Evolutionary conservation across 2,888 invertebrate species (phyloP).

Genomic region (Parasteatoda lunata): DNA sequence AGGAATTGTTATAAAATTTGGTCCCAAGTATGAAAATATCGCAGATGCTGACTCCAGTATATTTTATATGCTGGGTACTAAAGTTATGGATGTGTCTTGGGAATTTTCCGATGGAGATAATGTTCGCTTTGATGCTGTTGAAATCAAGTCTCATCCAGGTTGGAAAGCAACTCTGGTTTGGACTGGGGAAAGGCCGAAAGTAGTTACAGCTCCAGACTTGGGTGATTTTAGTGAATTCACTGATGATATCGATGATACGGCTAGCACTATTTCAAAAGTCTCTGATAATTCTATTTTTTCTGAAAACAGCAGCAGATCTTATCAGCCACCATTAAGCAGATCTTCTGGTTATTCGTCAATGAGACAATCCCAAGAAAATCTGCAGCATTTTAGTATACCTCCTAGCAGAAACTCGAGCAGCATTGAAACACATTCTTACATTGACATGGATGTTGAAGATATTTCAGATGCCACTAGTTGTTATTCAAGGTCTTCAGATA

Average conservation of each 20-base stretch:
- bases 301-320: background rate
- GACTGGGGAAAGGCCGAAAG: slow-evolving; percentile 49
- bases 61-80: slow-evolving; percentile 36
- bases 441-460: background rate
- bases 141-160: slow-evolving; percentile 38
- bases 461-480: background rate
- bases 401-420: background rate
- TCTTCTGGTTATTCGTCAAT: background rate
- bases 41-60: slow-evolving; percentile 52
- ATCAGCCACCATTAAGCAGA: background rate
- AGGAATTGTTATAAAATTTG: slow-evolving; percentile 57
- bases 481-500: background rate
- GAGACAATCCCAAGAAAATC: slow-evolving; percentile 11
- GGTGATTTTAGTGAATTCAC: slow-evolving; percentile 37
- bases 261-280: slow-evolving; percentile 8
- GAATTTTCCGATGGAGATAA: slow-evolving; percentile 57
- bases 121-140: slow-evolving; percentile 40
- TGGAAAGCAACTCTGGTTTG: slow-evolving; percentile 56
- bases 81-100: slow-evolving; percentile 48
- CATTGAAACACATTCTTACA: background rate
- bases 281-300: slow-evolving; percentile 10
- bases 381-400: background rate
- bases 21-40: slow-evolving; percentile 15
- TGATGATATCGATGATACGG: slow-evolving; percentile 17
- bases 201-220: slow-evolving; percentile 23